These are phyloP conservation scores for Hermatobates lingyangjiaoensis DNA, from an alignment of 1,140 invertebrate species.

Conservation along the genomic window DNA sequence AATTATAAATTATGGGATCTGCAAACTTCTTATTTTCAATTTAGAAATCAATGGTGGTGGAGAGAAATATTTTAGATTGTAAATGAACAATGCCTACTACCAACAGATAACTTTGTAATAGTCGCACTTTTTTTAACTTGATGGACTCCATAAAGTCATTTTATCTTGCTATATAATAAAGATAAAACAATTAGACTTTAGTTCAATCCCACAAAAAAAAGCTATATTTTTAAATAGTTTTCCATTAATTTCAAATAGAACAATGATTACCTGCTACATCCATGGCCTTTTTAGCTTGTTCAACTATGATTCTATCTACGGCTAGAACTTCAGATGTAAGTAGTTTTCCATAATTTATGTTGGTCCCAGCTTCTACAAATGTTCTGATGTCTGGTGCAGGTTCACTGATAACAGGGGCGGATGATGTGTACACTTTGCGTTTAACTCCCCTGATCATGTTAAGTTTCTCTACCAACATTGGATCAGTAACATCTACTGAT, in stretches of 20 bases:
- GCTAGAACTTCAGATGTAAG: constrained; percentile 67
- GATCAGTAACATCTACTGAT: constrained; percentile 32
- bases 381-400: constrained; percentile 13
- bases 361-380: constrained; percentile 43
- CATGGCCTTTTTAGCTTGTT: constrained; percentile 57
- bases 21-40: too few relatives aligned
- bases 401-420: not conserved
- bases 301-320: constrained; percentile 56
- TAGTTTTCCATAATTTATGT: constrained; percentile 59
- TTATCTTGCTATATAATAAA: too few relatives aligned
- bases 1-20: too few relatives aligned
- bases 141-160: too few relatives aligned
- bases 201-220: too few relatives aligned
- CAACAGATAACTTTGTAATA: too few relatives aligned
- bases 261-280: constrained; percentile 52
- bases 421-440: constrained; percentile 36
- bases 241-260: constrained; percentile 5
- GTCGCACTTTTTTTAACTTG: too few relatives aligned
- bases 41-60: too few relatives aligned
- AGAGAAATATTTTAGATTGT: too few relatives aligned
- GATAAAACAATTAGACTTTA: too few relatives aligned
- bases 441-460: constrained; percentile 39
- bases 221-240: constrained; percentile 6
- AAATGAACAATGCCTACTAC: too few relatives aligned
- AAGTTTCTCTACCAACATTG: constrained; percentile 40